Evolutionary conservation across 1,140 invertebrate genomes (phyloP), one percentile per base, ranked within the genome.

Genomic region (Melitaea cinxia): DNA sequence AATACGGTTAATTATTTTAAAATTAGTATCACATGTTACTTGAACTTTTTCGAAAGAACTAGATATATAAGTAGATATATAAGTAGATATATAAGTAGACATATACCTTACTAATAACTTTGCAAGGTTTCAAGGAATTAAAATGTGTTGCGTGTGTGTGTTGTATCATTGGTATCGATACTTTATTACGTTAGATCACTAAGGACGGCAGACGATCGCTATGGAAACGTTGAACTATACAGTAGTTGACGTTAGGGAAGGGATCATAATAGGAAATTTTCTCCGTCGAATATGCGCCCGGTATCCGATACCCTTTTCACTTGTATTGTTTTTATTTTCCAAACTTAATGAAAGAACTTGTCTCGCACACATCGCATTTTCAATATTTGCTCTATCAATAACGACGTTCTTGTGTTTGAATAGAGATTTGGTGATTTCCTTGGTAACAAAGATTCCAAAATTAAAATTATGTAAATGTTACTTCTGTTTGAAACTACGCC

Each of bases 211-310:
- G 82, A 88, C 83, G 82, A 82, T 80, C 70, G 80, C 78, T 82
- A 78, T 80, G 80, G 75, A 79, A 85, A 79, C 79, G 75, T 77
- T 72, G 75, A 78, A 74, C 73, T 80, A 81, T 81, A 77, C 68
- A 72, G 77, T 74, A 83, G 78, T 82, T 77, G 80, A 84, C 78
- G 79, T 82, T 84, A 85, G 84, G 83, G 82, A 87, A 82, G 82
- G 88, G 84, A 85, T 86, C 83, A 90, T 88, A 88, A 90, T 88
- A 86, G 78, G 81, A 83, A 85, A 86, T 88, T 87, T 88, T 82
- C 84, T 82, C 79, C 71, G 73, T 67, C 80, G 77, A 80, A 82
- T 87, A 88, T 83, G 83, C 80, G 82, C 77, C 69, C 71, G 68
- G 77, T 79, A 84, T 80, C 78, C 78, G 82, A 88, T 86, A 90